phyloP scores from a whole-genome alignment of 1,140 invertebrate genomes.

The Scaptomyza graminum region DNA sequence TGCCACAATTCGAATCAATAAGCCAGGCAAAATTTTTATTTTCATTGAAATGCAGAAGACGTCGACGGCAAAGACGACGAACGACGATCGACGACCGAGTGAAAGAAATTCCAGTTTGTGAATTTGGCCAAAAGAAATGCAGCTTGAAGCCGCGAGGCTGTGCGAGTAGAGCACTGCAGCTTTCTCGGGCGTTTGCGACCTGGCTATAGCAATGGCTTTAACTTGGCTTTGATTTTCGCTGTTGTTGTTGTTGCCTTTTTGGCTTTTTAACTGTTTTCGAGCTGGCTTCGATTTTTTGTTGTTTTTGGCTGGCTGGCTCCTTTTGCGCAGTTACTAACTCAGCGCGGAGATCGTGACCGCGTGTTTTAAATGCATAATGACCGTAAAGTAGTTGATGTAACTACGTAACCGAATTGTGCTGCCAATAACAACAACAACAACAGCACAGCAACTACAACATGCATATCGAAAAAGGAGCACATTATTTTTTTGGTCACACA shows the following conservation, averaged over 20 bases:
- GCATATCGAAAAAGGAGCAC: constrained; percentile 74
- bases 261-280: constrained; percentile 36
- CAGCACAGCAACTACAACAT: constrained; percentile 36
- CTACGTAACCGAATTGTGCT: constrained; percentile 64
- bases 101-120: constrained; percentile 77
- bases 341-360: constrained; percentile 83
- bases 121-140: constrained; percentile 53
- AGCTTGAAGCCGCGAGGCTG: constrained; percentile 34
- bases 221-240: constrained; percentile 53
- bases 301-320: constrained; percentile 21
- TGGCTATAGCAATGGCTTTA: constrained; percentile 41
- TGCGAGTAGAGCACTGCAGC: constrained; percentile 19
- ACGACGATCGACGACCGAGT: constrained; percentile 36
- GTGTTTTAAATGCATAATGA: constrained; percentile 84
- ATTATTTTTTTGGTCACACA: constrained; percentile 46
- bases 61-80: constrained; percentile 27
- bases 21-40: constrained; percentile 64
- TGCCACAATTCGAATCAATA: constrained; percentile 56
- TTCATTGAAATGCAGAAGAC: constrained; percentile 71
- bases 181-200: constrained; percentile 38
- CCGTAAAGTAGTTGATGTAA: constrained; percentile 82
- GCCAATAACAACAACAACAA: constrained; percentile 51
- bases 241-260: constrained; percentile 13
- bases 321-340: constrained; percentile 79
- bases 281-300: constrained; percentile 55